Conservation (phyloP, 2,797 vertebrate species). For the Urosaurus nigricauda region DNA sequence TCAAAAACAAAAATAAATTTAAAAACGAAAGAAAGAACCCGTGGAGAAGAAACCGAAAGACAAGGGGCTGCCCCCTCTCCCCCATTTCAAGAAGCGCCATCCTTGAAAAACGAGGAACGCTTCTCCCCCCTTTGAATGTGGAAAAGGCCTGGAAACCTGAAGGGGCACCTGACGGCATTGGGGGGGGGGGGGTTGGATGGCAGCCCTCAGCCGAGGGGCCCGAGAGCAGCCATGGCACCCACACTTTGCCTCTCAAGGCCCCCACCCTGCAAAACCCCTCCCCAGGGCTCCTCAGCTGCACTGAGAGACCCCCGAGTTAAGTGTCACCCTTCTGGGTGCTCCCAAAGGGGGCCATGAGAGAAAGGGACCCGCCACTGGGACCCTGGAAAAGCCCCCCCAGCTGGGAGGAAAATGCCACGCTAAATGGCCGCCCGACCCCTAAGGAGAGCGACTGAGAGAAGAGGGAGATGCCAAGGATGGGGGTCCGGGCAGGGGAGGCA, state of each 20-base stretch:
- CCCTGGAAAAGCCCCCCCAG: background rate
- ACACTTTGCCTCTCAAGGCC: background rate
- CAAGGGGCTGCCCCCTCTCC: background rate
- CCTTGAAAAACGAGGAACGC: background rate
- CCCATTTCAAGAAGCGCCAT: background rate
- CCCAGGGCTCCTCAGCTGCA: background rate
- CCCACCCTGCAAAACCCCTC: background rate
- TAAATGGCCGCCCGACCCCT: background rate
- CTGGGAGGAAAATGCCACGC: background rate
- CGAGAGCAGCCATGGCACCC: background rate
- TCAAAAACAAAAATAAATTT: constrained; percentile 76
- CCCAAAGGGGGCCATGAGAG: background rate
- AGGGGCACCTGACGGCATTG: constrained; percentile 13
- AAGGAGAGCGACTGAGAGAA: background rate
- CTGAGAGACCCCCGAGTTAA: background rate
- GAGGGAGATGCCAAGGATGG: no score
- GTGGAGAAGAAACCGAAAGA: background rate
- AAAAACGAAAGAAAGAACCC: constrained; percentile 47
- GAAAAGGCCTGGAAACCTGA: background rate
- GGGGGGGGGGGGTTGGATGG: background rate
- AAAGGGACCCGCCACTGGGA: background rate
- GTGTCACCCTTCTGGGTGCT: background rate
- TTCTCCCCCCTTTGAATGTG: background rate
- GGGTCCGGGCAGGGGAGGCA: no score
- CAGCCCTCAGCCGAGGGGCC: background rate